Evolutionary conservation across 2,797 vertebrate genomes (phyloP).

Genomic region (Masticophis lateralis): DNA sequence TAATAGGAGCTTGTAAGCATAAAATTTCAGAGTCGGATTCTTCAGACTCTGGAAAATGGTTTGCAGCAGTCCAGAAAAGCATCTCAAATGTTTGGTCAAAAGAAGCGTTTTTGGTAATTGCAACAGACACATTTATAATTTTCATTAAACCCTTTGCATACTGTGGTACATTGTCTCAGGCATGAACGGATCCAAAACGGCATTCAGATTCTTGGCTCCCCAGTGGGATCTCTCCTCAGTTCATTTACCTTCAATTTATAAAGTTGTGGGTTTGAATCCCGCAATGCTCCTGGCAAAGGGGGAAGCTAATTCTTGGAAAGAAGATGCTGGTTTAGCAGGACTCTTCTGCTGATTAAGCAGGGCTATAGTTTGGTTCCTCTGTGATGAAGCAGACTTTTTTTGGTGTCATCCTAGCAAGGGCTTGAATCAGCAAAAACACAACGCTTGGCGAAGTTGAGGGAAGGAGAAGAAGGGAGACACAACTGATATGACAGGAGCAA

Average conservation of each 20-base stretch:
- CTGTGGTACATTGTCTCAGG: conserved; percentile 11
- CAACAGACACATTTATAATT: conserved; percentile 18
- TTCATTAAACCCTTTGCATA: conserved; percentile 22
- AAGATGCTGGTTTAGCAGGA: not conserved
- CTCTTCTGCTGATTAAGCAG: not conserved
- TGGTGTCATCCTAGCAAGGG: not conserved
- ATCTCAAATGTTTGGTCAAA: not conserved
- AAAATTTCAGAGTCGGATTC: conserved; percentile 8
- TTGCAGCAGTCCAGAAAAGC: not conserved
- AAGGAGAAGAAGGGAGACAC: not conserved
- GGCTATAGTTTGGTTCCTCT: not conserved
- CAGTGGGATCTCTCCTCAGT: not conserved
- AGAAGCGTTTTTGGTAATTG: not conserved
- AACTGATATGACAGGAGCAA: not conserved
- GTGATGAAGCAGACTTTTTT: not conserved
- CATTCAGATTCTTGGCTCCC: not conserved
- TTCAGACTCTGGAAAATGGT: conserved; percentile 34
- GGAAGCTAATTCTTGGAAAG: not conserved
- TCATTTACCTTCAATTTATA: not conserved
- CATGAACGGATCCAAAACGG: not conserved
- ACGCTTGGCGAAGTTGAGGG: not conserved
- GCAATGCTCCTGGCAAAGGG: not conserved
- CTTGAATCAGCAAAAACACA: not conserved
- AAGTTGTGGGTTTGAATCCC: not conserved
- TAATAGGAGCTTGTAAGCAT: conserved; percentile 31